Evolutionary conservation across 2,888 invertebrate species (phyloP).

Genomic region (Diarsia mendica): DNA sequence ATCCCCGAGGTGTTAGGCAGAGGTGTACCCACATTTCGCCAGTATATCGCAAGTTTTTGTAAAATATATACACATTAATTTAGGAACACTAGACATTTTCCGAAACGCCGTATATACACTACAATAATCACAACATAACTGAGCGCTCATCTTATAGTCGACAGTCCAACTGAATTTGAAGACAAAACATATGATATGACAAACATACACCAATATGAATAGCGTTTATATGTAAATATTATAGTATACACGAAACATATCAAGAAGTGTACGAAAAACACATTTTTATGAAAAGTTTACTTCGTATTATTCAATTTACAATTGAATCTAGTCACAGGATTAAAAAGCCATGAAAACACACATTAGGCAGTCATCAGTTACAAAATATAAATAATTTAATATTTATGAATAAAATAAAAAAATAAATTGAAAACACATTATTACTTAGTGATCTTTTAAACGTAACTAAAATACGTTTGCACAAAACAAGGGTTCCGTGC

Average conservation of each 20-base stretch:
- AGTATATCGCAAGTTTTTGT: conserved; percentile 6
- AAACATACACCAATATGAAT: conserved; percentile 19
- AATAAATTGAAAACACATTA: conserved; percentile 36
- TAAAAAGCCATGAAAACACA: conserved; percentile 50
- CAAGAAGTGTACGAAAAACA: conserved; percentile 1
- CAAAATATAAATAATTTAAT: conserved; percentile 46
- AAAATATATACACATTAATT: conserved; percentile 30
- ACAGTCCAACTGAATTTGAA: conserved; percentile 37
- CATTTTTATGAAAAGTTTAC: background rate
- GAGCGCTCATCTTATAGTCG: conserved; percentile 54
- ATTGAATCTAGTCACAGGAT: conserved; percentile 44
- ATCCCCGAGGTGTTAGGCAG: too few species aligned
- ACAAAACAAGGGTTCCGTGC: conserved; percentile 44
- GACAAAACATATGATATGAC: conserved; percentile 39
- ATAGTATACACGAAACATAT: background rate
- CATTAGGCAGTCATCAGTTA: conserved; percentile 42
- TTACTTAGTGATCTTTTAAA: conserved; percentile 14
- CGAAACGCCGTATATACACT: conserved; percentile 50
- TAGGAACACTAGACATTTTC: conserved; percentile 48
- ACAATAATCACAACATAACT: conserved; percentile 64
- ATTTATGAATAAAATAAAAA: conserved; percentile 38
- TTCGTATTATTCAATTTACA: conserved; percentile 31
- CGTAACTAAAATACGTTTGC: conserved; percentile 49
- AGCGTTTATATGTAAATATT: conserved; percentile 23
- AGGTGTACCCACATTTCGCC: too few species aligned